Conservation (phyloP, 2,888 invertebrate species). For the Cyclophora punctaria region DNA sequence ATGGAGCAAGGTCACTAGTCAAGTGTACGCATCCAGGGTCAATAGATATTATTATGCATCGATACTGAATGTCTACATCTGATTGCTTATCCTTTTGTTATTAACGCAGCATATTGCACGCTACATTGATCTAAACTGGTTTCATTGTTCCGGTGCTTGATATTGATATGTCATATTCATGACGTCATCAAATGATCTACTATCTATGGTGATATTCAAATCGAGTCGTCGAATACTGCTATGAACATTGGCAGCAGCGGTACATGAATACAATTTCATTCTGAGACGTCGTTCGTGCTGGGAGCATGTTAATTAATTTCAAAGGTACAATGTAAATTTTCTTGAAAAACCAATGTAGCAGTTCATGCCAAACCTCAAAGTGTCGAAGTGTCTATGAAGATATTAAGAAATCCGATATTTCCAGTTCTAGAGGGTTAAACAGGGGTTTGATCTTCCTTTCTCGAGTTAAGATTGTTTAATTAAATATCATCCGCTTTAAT, state of each 20-base stretch:
- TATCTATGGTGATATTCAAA: constrained; percentile 13
- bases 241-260: neutral
- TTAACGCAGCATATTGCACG: neutral
- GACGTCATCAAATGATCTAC: constrained; percentile 3
- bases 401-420: constrained; percentile 44
- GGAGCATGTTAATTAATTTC: constrained; percentile 24
- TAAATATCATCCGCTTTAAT: constrained; percentile 42
- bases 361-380: constrained; percentile 30
- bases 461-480: constrained; percentile 46
- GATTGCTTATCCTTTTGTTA: constrained; percentile 6
- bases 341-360: constrained; percentile 28
- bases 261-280: no score
- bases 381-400: constrained; percentile 25
- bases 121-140: neutral
- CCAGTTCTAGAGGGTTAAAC: constrained; percentile 33
- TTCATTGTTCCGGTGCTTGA: no score
- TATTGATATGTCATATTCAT: constrained; percentile 30
- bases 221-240: neutral
- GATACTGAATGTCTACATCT: constrained; percentile 25
- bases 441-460: constrained; percentile 40
- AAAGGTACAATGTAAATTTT: constrained; percentile 1
- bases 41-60: constrained; percentile 35
- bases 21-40: constrained; percentile 44
- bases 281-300: no score
- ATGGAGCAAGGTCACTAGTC: constrained; percentile 49